Conservation (phyloP, 2,888 invertebrate species). For the Zhengitettix transpicula region DNA sequence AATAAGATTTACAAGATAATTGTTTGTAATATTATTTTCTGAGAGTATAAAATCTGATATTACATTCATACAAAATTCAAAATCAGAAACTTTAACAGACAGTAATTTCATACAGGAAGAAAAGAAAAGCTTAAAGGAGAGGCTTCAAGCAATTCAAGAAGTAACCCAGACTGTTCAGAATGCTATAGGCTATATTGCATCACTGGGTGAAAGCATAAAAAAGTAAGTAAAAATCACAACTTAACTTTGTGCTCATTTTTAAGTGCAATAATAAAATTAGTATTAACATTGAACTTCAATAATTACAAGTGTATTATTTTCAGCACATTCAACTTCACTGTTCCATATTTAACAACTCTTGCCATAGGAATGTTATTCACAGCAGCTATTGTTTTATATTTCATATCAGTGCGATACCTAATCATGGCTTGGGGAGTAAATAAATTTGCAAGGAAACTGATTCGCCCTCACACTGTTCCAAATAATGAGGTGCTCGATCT, state of each 20-base stretch:
- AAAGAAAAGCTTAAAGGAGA: slow-evolving; percentile 86
- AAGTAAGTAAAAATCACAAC: slow-evolving; percentile 47
- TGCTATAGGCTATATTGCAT: slow-evolving; percentile 82
- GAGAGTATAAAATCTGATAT: no score
- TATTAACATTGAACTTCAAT: neutral
- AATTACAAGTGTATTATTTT: slow-evolving; percentile 20
- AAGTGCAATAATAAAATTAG: neutral
- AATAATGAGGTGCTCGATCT: slow-evolving; percentile 95
- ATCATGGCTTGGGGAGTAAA: slow-evolving; percentile 89
- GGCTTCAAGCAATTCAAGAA: slow-evolving; percentile 89
- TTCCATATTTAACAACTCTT: slow-evolving; percentile 88
- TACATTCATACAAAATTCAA: no score
- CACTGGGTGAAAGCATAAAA: slow-evolving; percentile 84
- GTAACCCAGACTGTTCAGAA: slow-evolving; percentile 95
- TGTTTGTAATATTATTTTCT: no score
- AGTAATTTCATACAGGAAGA: slow-evolving; percentile 50
- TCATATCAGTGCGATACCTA: slow-evolving; percentile 75
- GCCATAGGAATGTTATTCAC: slow-evolving; percentile 62
- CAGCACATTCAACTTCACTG: slow-evolving; percentile 92
- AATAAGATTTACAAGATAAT: no score
- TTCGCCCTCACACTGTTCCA: slow-evolving; percentile 85
- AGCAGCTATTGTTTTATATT: slow-evolving; percentile 65
- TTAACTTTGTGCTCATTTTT: neutral
- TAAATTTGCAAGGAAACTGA: slow-evolving; percentile 85
- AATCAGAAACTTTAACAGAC: no score